These are phyloP conservation scores for Pitangus sulphuratus DNA, from an alignment of 2,797 vertebrate genomes.

Conservation along the genomic window DNA sequence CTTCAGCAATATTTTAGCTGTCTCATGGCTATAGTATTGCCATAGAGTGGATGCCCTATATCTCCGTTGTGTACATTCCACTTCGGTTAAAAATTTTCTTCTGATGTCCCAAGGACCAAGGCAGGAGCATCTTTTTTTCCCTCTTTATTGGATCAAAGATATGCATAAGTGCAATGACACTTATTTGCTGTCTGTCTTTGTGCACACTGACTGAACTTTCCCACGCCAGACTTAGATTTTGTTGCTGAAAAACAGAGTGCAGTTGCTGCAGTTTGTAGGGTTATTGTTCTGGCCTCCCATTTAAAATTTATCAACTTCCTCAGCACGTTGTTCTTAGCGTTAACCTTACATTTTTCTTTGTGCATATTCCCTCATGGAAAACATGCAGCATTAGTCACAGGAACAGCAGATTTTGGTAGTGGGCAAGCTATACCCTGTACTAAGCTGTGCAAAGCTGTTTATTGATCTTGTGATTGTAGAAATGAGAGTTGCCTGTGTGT, in stretches of 20 bases:
- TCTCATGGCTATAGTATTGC: not conserved
- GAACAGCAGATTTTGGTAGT: not conserved
- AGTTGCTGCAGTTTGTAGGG: not conserved
- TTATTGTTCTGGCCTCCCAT: not conserved
- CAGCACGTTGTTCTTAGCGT: not conserved
- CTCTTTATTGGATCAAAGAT: not conserved
- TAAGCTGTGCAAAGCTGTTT: not conserved
- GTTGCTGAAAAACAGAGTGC: not conserved
- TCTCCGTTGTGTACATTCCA: not conserved
- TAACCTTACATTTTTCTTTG: not conserved
- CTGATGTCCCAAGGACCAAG: not conserved
- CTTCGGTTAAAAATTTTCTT: not conserved
- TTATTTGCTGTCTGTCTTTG: not conserved
- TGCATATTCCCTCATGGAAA: not conserved
- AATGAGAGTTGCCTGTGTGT: constrained; percentile 9
- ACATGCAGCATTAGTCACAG: not conserved
- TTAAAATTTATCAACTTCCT: constrained; percentile 15
- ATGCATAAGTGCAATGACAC: not conserved
- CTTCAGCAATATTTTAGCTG: not conserved
- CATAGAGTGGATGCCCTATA: not conserved
- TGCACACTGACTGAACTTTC: not conserved
- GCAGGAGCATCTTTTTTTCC: not conserved
- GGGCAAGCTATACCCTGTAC: not conserved
- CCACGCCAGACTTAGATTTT: not conserved
- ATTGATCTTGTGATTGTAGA: not conserved